A percentile compares a stretch with the other conserved stretches of the same genome.
These are phyloP conservation scores for Lepidocolaptes lacrymiger DNA, from an alignment of 2,797 vertebrate genomes.

Conservation along the genomic window DNA sequence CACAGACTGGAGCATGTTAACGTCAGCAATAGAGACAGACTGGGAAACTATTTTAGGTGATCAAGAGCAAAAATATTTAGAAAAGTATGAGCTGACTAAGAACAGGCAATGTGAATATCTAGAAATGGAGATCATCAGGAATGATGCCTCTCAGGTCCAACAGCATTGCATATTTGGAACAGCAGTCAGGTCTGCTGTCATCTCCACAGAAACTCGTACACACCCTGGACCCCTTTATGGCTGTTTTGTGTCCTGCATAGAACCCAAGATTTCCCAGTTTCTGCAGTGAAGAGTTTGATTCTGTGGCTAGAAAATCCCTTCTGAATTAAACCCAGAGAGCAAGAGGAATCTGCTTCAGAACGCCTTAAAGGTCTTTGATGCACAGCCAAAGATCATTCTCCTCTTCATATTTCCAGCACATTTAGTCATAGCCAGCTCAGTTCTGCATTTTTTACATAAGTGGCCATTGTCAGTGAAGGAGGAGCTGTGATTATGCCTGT, in stretches of 20 bases:
- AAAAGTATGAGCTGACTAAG: conserved; percentile 38
- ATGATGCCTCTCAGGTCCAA: background rate
- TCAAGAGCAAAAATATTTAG: conserved; percentile 49
- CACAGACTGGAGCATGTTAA: conserved; percentile 39
- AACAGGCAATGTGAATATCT: conserved; percentile 18
- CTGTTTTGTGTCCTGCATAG: background rate
- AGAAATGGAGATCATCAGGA: background rate
- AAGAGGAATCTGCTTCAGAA: conserved; percentile 47
- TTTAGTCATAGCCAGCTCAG: conserved; percentile 11
- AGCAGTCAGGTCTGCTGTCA: background rate
- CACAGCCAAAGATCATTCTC: conserved; percentile 46
- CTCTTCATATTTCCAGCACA: conserved; percentile 37
- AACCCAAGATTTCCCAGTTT: background rate
- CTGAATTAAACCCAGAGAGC: conserved; percentile 38
- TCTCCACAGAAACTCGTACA: background rate
- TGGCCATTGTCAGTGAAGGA: background rate
- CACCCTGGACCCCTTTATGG: background rate
- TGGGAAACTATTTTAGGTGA: conserved; percentile 60
- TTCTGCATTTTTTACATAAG: conserved; percentile 39
- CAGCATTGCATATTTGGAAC: background rate
- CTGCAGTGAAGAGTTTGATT: background rate
- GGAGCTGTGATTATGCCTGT: background rate
- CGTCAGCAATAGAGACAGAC: conserved; percentile 34
- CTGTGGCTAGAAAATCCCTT: conserved; percentile 41
- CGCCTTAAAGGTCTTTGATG: conserved; percentile 42